Conservation (phyloP, 2,113 vertebrate species). For the Equus quagga region DNA sequence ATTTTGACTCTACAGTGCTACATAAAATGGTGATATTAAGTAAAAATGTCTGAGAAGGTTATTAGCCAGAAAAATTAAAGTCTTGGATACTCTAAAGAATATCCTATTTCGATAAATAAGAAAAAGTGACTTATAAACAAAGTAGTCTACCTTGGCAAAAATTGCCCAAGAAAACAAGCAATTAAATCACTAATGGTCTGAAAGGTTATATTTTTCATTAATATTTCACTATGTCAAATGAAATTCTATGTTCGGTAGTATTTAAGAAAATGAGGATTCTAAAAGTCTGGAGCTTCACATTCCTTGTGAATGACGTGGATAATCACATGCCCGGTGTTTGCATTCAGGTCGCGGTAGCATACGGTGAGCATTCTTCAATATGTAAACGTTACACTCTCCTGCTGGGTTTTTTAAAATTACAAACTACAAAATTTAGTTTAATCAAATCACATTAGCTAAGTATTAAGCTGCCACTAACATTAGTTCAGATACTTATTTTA, state of each 20-base stretch:
- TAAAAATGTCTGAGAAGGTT: conserved; percentile 19
- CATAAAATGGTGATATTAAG: conserved; percentile 29
- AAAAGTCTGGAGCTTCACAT: background rate
- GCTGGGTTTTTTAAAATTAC: background rate
- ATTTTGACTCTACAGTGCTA: background rate
- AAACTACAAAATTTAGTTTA: conserved; percentile 35
- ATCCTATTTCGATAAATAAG: background rate
- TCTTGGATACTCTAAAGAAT: background rate
- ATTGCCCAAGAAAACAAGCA: conserved; percentile 13
- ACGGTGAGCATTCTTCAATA: background rate
- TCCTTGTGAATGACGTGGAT: background rate
- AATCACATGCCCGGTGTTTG: background rate
- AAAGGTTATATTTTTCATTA: conserved; percentile 8
- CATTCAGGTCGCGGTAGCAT: background rate
- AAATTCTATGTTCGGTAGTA: conserved; percentile 11
- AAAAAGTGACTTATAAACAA: conserved; percentile 37
- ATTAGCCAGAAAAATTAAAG: conserved; percentile 23
- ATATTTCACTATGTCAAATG: conserved; percentile 5
- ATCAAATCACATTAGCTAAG: conserved; percentile 14
- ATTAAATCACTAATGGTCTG: background rate
- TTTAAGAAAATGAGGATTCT: background rate
- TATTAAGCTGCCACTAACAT: conserved; percentile 5
- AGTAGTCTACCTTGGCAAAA: conserved; percentile 7
- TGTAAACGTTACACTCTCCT: background rate
- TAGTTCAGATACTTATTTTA: conserved; percentile 8